Base-by-base conservation (phyloP, 2,113 vertebrate species). In the Cettia cetti region DNA sequence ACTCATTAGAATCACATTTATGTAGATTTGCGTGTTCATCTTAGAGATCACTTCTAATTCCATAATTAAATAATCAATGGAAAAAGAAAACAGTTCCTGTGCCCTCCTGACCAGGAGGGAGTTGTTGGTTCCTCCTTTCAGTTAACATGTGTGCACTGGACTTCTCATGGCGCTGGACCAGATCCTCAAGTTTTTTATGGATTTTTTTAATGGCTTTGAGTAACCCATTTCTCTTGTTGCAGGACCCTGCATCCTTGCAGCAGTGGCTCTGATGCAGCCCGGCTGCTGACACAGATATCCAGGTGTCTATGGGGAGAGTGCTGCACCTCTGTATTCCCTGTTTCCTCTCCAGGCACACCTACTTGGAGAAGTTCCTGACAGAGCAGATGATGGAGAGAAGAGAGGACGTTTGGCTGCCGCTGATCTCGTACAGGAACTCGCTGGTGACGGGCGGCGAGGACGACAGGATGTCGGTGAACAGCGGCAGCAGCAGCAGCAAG, bases 311-410 rank as follows among this genome's bases (percentile, higher is more conserved):
- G 19, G 54, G 72, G 33, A 19, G 9, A 2, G 5, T 44, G 53
- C 47, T 61, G 74, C 39, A 28, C 74, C 72, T 66, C 57, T 86
- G 31, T 70, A 57, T 10, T 96, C 60, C 49, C 5, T 79, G 20
- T 84, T 22, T 65, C 96, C 3, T 92, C 69, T 93, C 54, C 93
- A 99, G 99, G 57, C 99, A 99, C 95, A 98, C 99, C 7, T 99
- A 99, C 94, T 94, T 99, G 89, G 99, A 99, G 97, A 99, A 99
- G 97, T 99, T 99, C 95, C 99, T 99, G 97, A 99, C 99, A 0
- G 99, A 99, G 84, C 99, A 99, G 31, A 99, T 99, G 99, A 99
- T 99, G 97, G 99, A 99, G 96, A 98, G 99, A 42, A 98, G 99
- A 71, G 99, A 99, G 97, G 99, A 99, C 42, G 99, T 99, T 7